phyloP scores from a whole-genome alignment of 2,113 vertebrate species.

The Melospiza melodia region DNA sequence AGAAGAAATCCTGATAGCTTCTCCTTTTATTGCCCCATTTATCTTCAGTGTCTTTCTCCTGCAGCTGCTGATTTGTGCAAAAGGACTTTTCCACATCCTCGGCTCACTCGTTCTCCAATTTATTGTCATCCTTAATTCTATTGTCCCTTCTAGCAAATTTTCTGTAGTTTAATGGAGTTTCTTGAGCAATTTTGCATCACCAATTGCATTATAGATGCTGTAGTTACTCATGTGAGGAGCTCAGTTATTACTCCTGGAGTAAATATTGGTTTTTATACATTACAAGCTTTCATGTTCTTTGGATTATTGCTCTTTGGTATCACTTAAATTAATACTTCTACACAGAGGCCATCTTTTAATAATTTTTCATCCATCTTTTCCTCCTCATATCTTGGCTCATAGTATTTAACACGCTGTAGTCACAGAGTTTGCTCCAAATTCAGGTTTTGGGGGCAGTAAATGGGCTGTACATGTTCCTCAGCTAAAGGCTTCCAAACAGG shows the following conservation, averaged over 20 bases:
- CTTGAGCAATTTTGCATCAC: not conserved
- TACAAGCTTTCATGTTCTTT: not conserved
- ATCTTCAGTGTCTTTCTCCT: not conserved
- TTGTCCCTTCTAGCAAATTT: not conserved
- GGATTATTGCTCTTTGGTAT: not conserved
- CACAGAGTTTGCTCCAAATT: not conserved
- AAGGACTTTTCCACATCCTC: not conserved
- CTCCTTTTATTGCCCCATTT: not conserved
- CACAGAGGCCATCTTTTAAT: not conserved
- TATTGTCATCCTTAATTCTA: not conserved
- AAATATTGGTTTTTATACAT: not conserved
- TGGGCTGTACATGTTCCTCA: not conserved
- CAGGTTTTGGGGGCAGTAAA: not conserved
- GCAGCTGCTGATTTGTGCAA: not conserved
- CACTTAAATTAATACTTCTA: not conserved
- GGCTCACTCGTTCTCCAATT: not conserved
- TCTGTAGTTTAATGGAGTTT: not conserved
- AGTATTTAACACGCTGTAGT: not conserved
- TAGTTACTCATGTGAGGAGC: constrained; percentile 4
- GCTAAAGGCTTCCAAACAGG: not conserved
- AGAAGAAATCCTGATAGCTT: not conserved
- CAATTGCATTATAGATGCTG: not conserved
- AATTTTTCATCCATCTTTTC: not conserved
- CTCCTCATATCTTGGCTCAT: not conserved
- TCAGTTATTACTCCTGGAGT: not conserved